phyloP scores from a whole-genome alignment of 2,113 vertebrate species.

The Ammodytes dubius region DNA sequence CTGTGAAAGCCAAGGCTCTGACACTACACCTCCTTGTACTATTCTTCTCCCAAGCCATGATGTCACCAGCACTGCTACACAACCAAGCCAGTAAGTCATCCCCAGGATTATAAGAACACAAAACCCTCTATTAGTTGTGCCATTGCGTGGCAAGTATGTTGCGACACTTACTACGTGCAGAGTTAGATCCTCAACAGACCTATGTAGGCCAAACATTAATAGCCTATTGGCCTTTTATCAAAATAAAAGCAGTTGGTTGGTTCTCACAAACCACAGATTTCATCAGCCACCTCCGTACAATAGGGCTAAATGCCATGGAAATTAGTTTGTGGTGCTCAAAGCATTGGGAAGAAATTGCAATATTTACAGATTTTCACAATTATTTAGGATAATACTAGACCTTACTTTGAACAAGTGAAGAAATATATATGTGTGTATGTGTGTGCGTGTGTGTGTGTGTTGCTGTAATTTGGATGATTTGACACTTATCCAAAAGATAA shows the following conservation, averaged over 20 bases:
- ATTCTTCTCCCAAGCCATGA: conserved; percentile 17
- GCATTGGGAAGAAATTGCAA: not conserved
- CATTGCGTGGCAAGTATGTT: not conserved
- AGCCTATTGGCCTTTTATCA: not conserved
- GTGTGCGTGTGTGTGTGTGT: not conserved
- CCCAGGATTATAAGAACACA: not conserved
- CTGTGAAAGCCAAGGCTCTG: conserved; percentile 23
- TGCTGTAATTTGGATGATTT: not conserved
- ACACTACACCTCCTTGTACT: not conserved
- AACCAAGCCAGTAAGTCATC: conserved; percentile 27
- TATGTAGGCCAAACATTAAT: not conserved
- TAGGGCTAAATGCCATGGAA: not conserved
- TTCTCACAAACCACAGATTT: not conserved
- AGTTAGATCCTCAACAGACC: not conserved
- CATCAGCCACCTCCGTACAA: not conserved
- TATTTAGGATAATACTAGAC: not conserved
- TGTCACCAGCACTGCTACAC: conserved; percentile 27
- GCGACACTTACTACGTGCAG: conserved; percentile 6
- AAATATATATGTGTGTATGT: not conserved
- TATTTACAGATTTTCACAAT: not conserved
- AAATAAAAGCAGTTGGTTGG: not conserved
- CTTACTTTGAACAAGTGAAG: not conserved
- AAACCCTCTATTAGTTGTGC: not conserved
- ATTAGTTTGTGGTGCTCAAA: not conserved
- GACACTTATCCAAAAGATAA: not conserved